A percentile compares a stretch with the other conserved stretches of the same genome.
Evolutionary conservation across 2,797 vertebrate species (phyloP).

Genomic region (Takifugu ocellatus): DNA sequence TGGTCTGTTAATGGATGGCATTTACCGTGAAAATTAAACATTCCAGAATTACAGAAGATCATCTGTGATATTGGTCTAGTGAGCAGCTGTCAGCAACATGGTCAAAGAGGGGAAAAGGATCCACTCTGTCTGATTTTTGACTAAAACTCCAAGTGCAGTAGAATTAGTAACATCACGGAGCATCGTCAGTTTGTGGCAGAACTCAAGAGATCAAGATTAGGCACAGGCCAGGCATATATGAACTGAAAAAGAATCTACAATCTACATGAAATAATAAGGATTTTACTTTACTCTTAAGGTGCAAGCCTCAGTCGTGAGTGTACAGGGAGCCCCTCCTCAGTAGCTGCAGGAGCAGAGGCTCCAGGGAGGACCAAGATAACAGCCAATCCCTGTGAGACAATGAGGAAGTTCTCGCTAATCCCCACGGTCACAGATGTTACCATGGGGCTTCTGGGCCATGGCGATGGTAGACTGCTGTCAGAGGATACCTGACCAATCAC

Average conservation of each 20-base stretch:
- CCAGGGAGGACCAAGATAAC: slow-evolving; percentile 57
- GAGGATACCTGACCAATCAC: slow-evolving; percentile 56
- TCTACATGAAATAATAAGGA: not conserved
- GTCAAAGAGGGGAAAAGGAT: not conserved
- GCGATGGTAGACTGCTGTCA: slow-evolving; percentile 58
- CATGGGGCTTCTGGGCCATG: slow-evolving; percentile 53
- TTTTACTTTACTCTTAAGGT: not conserved
- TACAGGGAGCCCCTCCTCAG: slow-evolving; percentile 8
- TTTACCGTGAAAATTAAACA: slow-evolving; percentile 3
- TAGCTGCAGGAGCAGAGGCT: slow-evolving; percentile 44
- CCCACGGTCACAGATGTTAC: slow-evolving; percentile 48
- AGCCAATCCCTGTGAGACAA: slow-evolving; percentile 61
- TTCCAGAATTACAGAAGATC: not conserved
- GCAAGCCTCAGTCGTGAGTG: not conserved
- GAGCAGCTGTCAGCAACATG: slow-evolving; percentile 1
- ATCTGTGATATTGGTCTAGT: too few relatives aligned
- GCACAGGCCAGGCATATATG: too few relatives aligned
- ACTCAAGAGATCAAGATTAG: too few relatives aligned
- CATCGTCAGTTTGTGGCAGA: too few relatives aligned
- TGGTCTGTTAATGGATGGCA: not conserved
- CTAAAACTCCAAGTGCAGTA: too few relatives aligned
- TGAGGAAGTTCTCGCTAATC: slow-evolving; percentile 59
- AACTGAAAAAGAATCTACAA: too few relatives aligned
- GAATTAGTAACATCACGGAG: too few relatives aligned
- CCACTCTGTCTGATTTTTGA: too few relatives aligned